Evolutionary conservation across 2,113 vertebrate genomes (phyloP).

Genomic region (Menura novaehollandiae): DNA sequence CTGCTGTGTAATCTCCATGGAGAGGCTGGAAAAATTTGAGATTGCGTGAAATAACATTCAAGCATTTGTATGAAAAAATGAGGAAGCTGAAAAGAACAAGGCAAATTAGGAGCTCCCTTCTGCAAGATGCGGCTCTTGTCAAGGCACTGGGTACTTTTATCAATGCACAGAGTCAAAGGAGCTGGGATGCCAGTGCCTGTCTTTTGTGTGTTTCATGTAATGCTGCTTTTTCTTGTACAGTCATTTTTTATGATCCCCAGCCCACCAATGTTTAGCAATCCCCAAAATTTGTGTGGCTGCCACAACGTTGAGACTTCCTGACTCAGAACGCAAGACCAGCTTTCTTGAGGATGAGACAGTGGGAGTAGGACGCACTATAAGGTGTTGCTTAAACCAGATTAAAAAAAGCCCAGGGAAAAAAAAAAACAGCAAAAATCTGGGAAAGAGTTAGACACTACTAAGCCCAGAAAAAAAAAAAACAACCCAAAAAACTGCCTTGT

Average conservation of each 20-base stretch:
- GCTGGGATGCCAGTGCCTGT: not conserved
- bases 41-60: not conserved
- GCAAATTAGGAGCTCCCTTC: not conserved
- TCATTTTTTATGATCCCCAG: not conserved
- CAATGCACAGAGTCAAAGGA: not conserved
- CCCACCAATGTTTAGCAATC: not conserved
- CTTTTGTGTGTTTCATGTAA: accelerated
- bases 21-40: not conserved
- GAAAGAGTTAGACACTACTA: not conserved
- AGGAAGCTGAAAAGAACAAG: not conserved
- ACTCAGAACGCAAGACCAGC: not conserved
- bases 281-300: not conserved
- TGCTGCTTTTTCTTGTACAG: not conserved
- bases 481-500: not conserved
- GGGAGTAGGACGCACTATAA: not conserved
- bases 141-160: not conserved
- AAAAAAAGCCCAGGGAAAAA: not conserved
- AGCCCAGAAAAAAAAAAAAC: not conserved
- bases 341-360: not conserved
- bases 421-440: not conserved
- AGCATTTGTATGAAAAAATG: not conserved
- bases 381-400: not conserved
- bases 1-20: not conserved
- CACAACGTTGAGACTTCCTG: not conserved
- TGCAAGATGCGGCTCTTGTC: not conserved